Percentiles rank a stretch among this genome's conserved stretches.
phyloP scores from a whole-genome alignment of 2,113 vertebrate species.

The Podilymbus podiceps region DNA sequence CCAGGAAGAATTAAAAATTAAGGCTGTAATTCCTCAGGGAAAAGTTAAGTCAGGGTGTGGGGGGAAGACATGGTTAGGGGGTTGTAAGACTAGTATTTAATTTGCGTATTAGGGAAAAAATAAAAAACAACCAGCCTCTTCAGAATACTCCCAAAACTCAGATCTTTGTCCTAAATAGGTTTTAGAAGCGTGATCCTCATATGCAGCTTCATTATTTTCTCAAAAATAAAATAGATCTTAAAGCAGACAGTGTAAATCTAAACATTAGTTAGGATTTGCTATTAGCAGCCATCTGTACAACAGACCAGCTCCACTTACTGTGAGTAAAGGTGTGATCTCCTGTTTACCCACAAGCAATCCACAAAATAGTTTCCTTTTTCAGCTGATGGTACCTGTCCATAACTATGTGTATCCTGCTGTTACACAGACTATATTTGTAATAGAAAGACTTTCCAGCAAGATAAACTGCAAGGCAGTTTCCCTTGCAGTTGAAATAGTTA shows the following conservation, averaged over 20 bases:
- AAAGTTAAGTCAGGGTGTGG: background rate
- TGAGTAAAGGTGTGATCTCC: background rate
- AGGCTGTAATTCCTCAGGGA: background rate
- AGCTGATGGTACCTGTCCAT: background rate
- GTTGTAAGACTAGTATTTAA: background rate
- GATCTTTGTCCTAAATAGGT: background rate
- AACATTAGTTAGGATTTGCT: background rate
- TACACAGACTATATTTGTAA: background rate
- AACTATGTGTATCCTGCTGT: rapidly evolving
- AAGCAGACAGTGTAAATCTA: background rate
- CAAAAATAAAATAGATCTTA: background rate
- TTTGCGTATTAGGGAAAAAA: background rate
- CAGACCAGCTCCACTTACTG: background rate
- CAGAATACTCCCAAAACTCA: background rate
- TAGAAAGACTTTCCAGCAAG: background rate
- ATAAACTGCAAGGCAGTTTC: background rate
- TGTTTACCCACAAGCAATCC: background rate
- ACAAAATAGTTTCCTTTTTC: background rate
- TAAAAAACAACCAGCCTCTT: background rate
- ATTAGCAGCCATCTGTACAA: background rate
- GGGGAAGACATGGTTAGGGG: too few species aligned
- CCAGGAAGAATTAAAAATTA: background rate
- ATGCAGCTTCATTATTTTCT: background rate
- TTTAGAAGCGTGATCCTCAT: background rate
- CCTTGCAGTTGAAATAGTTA: background rate